Conservation (phyloP, 2,888 invertebrate genomes). For the Yponomeuta evonymella region DNA sequence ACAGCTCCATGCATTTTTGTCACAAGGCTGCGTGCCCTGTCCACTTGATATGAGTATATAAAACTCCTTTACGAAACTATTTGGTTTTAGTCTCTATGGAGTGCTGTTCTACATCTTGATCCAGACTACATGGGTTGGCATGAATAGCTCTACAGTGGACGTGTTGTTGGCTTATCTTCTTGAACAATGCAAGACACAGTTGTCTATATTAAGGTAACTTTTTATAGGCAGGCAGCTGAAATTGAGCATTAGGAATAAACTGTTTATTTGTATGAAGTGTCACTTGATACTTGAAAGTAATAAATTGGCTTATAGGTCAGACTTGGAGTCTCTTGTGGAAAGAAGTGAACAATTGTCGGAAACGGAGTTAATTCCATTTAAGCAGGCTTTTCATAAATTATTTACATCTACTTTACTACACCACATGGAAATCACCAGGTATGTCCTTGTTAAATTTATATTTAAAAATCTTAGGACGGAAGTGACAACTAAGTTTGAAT, state of each 20-base stretch:
- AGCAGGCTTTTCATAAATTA: slow-evolving; percentile 27
- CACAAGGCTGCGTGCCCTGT: no score
- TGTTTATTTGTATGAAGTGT: no score
- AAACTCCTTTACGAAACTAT: background rate
- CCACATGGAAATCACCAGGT: slow-evolving; percentile 16
- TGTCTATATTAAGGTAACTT: slow-evolving; percentile 45
- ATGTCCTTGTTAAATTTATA: background rate
- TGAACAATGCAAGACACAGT: slow-evolving; percentile 46
- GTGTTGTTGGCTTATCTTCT: slow-evolving; percentile 40
- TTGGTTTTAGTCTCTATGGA: slow-evolving; percentile 36
- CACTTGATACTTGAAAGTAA: no score
- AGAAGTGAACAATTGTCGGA: slow-evolving; percentile 22
- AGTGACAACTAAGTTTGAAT: no score
- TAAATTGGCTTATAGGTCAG: slow-evolving; percentile 18
- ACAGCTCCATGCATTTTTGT: no score
- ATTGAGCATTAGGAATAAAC: no score
- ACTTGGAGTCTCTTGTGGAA: slow-evolving; percentile 24
- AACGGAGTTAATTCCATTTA: background rate
- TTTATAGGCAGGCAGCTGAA: no score
- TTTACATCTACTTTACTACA: slow-evolving; percentile 30
- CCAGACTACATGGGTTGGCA: slow-evolving; percentile 46
- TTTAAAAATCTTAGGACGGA: background rate
- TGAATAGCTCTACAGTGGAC: slow-evolving; percentile 45
- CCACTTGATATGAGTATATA: no score
- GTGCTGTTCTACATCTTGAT: slow-evolving; percentile 39